phyloP scores from a whole-genome alignment of 1,140 invertebrate species.

The Tetraneura akinire region DNA sequence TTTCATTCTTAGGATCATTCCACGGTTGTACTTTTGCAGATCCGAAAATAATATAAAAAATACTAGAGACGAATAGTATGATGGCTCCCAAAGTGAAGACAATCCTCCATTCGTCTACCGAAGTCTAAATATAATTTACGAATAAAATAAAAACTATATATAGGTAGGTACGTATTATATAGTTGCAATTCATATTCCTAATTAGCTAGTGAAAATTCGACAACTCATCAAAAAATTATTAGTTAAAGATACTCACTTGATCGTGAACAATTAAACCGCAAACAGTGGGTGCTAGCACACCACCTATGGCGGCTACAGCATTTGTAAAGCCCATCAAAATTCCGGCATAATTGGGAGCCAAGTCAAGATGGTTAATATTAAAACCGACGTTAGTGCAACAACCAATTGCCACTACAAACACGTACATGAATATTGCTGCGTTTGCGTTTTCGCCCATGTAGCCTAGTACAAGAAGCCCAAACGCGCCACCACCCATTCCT shows the following conservation, averaged over 20 bases:
- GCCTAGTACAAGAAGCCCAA: conserved; percentile 59
- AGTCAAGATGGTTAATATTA: conserved; percentile 70
- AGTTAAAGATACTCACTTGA: conserved; percentile 61
- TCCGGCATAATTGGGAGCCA: conserved; percentile 61
- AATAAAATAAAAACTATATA: not conserved
- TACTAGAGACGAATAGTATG: conserved; percentile 61
- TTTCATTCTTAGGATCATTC: conserved; percentile 57
- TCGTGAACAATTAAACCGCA: conserved; percentile 76
- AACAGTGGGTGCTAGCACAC: conserved; percentile 79
- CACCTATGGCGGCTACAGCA: conserved; percentile 79
- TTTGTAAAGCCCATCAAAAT: conserved; percentile 57
- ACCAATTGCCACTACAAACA: conserved; percentile 65
- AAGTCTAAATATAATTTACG: conserved; percentile 57
- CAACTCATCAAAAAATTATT: not conserved
- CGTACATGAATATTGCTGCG: conserved; percentile 60
- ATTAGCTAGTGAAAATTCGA: not conserved
- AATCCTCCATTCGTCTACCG: conserved; percentile 62
- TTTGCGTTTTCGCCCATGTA: conserved; percentile 54
- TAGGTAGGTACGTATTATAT: no score
- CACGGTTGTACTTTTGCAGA: conserved; percentile 60
- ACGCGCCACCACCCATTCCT: conserved; percentile 59
- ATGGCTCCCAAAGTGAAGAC: conserved; percentile 64
- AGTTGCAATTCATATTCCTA: no score
- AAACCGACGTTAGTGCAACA: conserved; percentile 65
- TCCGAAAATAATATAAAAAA: conserved; percentile 62